phyloP scores from a whole-genome alignment of 2,888 invertebrate genomes.

The Galeopsomyia nigrocyanea region DNA sequence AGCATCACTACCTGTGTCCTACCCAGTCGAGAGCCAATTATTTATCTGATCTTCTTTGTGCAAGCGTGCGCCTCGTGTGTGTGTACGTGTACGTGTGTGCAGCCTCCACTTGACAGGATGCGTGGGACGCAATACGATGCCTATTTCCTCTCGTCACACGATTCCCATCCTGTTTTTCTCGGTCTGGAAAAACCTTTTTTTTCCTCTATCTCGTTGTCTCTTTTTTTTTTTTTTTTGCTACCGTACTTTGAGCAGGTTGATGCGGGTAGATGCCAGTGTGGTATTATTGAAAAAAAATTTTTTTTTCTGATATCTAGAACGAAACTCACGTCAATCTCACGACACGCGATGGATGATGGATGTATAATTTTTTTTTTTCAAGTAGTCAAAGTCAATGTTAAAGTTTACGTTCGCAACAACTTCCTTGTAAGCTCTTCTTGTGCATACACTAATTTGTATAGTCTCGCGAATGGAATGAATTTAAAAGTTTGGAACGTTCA shows the following conservation, averaged over 20 bases:
- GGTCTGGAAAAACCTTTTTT: slow-evolving; percentile 36
- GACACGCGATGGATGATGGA: no score
- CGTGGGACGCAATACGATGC: slow-evolving; percentile 66
- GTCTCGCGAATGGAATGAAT: no score
- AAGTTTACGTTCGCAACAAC: no score
- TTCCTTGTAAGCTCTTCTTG: no score
- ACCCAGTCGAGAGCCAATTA: slow-evolving; percentile 64
- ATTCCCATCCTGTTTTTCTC: slow-evolving; percentile 44
- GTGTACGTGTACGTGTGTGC: slow-evolving; percentile 56
- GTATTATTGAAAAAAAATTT: no score
- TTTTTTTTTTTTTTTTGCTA: slow-evolving; percentile 6
- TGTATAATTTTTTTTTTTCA: no score
- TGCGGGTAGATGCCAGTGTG: background rate
- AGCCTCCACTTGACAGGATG: slow-evolving; percentile 66
- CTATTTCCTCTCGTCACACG: slow-evolving; percentile 64
- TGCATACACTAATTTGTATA: no score
- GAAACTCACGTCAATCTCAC: no score
- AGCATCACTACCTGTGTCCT: slow-evolving; percentile 61
- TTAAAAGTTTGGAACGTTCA: no score
- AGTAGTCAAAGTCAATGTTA: no score
- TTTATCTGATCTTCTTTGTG: slow-evolving; percentile 65
- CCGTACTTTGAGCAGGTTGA: background rate
- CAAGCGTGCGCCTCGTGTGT: background rate
- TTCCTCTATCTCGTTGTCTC: background rate
- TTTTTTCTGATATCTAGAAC: no score